Evolutionary conservation across 2,113 vertebrate genomes (phyloP), one percentile per base, ranked within the genome.

Genomic region (Cervus canadensis): DNA sequence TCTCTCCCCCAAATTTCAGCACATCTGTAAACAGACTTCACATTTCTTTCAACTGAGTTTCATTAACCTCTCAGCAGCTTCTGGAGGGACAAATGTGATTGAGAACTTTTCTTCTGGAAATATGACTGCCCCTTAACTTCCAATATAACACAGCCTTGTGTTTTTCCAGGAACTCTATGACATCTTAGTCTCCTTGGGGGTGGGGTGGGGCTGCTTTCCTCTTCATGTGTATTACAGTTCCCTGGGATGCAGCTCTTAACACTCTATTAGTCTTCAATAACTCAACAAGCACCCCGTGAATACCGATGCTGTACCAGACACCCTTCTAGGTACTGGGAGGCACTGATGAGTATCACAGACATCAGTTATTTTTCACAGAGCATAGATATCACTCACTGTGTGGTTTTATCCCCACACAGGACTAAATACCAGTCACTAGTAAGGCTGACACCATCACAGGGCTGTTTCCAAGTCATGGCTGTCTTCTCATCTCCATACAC

Each of bases 161-260:
- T 86, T 87, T 88, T 67, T 57, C 45, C 57, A 92, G 5, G 9
- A 83, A 40, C 6, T 94, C 83, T 50, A 23, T 1, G 43, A 48
- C 7, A 45, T n/a, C 10, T 83, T 67, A 28, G 8, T 86, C 6
- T 94, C 28, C 23, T 6, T 1, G 3, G 12, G 3, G 1, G 0
- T 17, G 30, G 6, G 16, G 4, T 8, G 36, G 15, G 10, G 71
- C 12, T 76, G 71, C 21, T 83, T 94, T 40, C 1, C 54, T 52
- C n/a, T 82, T 91, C 6, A 6, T 14, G 4, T 45, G 11, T 26
- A 67, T 64, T 23, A 56, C 0, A 52, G 4, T 89, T 52, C 30
- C 17, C 74, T 60, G 30, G 14, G 3, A 33, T 2, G 19, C 52
- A 62, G 36, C n/a, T 89, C 19, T 87, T 60, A 9, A 78, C 5